A percentile compares a stretch with the other conserved stretches of the same genome.
Conservation (phyloP, 92 coral and sea anemone species). For the Scolanthus callimorphus region DNA sequence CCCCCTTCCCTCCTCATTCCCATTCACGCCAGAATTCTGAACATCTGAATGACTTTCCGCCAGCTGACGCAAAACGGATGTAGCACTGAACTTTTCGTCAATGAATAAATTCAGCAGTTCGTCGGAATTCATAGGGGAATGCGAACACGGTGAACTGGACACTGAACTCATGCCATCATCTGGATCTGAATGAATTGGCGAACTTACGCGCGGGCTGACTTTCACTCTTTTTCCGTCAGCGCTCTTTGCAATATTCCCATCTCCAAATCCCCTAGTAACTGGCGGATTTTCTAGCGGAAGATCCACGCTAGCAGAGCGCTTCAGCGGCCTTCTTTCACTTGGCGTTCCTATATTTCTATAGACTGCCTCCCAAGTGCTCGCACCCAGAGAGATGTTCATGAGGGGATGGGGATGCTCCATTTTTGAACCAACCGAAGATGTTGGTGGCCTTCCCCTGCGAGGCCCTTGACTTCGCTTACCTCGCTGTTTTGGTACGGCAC, state of each 20-base stretch:
- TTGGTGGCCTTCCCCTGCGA: slow-evolving; percentile 11
- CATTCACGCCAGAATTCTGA: no score
- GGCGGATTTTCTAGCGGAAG: not conserved
- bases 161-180: slow-evolving; percentile 35
- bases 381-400: slow-evolving; percentile 3
- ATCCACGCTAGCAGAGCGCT: not conserved
- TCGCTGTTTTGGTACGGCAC: slow-evolving; percentile 11
- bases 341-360: slow-evolving; percentile 31
- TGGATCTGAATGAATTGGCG: slow-evolving; percentile 6
- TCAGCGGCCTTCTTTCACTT: slow-evolving; percentile 2
- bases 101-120: slow-evolving; percentile 30
- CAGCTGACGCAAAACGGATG: slow-evolving; percentile 63
- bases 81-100: slow-evolving; percentile 63
- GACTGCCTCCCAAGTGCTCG: slow-evolving; percentile 39
- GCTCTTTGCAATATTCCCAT: not conserved
- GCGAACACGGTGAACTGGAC: slow-evolving; percentile 39
- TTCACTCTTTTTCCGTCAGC: not conserved
- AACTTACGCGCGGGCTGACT: not conserved
- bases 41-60: slow-evolving; percentile 41
- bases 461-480: slow-evolving; percentile 14
- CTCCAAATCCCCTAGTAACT: not conserved
- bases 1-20: not conserved
- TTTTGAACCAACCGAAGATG: not conserved
- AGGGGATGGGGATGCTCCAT: not conserved
- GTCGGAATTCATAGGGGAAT: slow-evolving; percentile 38